Evolutionary conservation across 2,113 vertebrate species (phyloP).

Genomic region (Solea solea): DNA sequence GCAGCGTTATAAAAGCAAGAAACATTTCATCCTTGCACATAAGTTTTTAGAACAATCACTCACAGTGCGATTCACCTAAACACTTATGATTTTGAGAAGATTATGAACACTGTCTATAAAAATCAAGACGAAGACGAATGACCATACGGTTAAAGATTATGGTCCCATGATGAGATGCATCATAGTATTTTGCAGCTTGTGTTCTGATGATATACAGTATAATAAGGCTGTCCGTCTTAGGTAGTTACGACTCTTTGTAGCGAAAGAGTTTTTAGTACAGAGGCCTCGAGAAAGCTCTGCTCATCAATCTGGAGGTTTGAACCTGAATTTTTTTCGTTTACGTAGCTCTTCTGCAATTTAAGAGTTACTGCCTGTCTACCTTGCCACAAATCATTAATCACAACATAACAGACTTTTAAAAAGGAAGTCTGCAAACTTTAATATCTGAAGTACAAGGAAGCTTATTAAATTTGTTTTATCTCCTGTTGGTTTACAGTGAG

Average conservation of each 20-base stretch:
- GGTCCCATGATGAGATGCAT: conserved; percentile 68
- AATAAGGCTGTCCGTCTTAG: conserved; percentile 70
- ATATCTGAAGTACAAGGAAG: conserved; percentile 21
- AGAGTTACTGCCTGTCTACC: conserved; percentile 51
- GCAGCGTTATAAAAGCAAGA: conserved; percentile 67
- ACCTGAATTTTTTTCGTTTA: conserved; percentile 54
- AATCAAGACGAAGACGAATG: conserved; percentile 65
- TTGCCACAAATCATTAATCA: conserved; percentile 51
- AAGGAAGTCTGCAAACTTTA: conserved; percentile 15
- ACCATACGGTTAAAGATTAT: conserved; percentile 75
- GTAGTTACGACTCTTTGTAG: conserved; percentile 60
- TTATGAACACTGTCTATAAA: conserved; percentile 73
- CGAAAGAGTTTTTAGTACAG: conserved; percentile 57
- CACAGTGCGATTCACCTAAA: conserved; percentile 59
- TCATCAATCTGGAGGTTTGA: conserved; percentile 64
- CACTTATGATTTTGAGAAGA: conserved; percentile 66
- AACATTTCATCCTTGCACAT: conserved; percentile 72
- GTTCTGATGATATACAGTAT: conserved; percentile 71
- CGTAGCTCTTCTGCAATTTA: conserved; percentile 42
- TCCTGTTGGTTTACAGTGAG: background rate
- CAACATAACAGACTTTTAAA: conserved; percentile 15
- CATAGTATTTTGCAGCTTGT: conserved; percentile 62
- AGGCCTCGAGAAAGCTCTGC: conserved; percentile 40
- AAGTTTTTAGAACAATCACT: conserved; percentile 76
- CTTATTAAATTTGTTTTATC: conserved; percentile 9